Evolutionary conservation across 2,113 vertebrate species (phyloP).

Genomic region (Stigmatopora nigra): DNA sequence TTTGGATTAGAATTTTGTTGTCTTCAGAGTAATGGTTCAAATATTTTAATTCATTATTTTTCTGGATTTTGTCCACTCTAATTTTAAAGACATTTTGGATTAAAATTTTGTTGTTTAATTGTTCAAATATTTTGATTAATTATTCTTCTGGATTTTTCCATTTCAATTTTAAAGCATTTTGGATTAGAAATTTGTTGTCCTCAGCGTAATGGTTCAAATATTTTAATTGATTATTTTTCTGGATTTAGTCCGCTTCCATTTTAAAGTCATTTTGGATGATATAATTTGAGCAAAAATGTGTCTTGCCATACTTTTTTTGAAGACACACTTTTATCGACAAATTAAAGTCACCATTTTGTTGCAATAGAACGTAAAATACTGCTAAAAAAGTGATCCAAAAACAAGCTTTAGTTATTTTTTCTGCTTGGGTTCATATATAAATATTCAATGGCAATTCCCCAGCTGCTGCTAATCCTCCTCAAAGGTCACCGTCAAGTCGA

Average conservation of each 20-base stretch:
- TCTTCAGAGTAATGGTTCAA: no score
- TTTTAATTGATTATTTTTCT: no score
- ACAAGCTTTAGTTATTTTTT: constrained; percentile 31
- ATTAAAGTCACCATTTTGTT: constrained; percentile 21
- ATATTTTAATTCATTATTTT: not conserved
- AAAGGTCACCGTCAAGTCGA: constrained; percentile 39
- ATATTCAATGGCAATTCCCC: constrained; percentile 55
- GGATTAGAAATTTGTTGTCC: no score
- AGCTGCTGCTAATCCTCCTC: constrained; percentile 49
- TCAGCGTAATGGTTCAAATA: no score
- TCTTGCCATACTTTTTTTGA: not conserved
- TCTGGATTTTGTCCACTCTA: not conserved
- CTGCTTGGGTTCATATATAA: constrained; percentile 47
- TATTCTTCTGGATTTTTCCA: not conserved
- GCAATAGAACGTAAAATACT: constrained; percentile 22
- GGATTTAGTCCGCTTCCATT: no score
- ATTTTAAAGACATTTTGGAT: no score
- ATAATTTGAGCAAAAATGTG: not conserved
- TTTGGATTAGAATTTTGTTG: no score
- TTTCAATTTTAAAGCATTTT: not conserved
- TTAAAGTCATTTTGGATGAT: no score
- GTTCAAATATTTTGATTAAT: not conserved
- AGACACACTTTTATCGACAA: not conserved
- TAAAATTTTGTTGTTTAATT: not conserved
- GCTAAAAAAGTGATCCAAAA: constrained; percentile 28